A percentile compares a stretch with the other conserved stretches of the same genome.
These are phyloP conservation scores for Ramazzottius varieornatus DNA, from an alignment of 2,888 invertebrate genomes.

Conservation along the genomic window DNA sequence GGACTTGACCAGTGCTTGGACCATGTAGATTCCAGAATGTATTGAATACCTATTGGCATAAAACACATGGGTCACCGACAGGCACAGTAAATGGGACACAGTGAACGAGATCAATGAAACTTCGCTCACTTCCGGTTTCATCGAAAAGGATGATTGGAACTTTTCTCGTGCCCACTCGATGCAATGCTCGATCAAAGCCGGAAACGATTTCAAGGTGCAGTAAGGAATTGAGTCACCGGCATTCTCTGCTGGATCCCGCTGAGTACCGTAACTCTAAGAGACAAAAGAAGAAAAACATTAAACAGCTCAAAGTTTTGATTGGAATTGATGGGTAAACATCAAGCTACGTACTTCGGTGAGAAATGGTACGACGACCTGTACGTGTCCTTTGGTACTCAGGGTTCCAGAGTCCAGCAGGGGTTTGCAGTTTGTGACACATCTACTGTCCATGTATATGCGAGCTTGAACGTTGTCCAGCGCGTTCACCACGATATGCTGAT, in stretches of 20 bases:
- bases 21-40: neutral
- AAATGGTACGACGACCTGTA: conserved; percentile 22
- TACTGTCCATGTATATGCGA: conserved; percentile 20
- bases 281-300: no score
- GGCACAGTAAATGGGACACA: no score
- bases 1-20: neutral
- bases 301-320: no score
- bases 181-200: conserved; percentile 24
- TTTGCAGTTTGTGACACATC: conserved; percentile 21
- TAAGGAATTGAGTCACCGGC: conserved; percentile 15
- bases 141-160: conserved; percentile 23
- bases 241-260: conserved; percentile 17
- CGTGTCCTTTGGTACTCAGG: conserved; percentile 20
- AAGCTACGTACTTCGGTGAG: no score
- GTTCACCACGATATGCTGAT: conserved; percentile 19
- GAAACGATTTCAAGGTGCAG: conserved; percentile 25
- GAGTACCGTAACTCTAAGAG: conserved; percentile 21
- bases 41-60: no score
- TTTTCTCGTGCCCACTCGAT: conserved; percentile 26
- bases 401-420: conserved; percentile 24
- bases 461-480: conserved; percentile 24
- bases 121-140: no score
- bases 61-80: no score
- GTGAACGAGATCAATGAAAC: no score
- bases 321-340: no score